phyloP scores from a whole-genome alignment of 1,140 invertebrate species.

The Drosophila pallidifrons region DNA sequence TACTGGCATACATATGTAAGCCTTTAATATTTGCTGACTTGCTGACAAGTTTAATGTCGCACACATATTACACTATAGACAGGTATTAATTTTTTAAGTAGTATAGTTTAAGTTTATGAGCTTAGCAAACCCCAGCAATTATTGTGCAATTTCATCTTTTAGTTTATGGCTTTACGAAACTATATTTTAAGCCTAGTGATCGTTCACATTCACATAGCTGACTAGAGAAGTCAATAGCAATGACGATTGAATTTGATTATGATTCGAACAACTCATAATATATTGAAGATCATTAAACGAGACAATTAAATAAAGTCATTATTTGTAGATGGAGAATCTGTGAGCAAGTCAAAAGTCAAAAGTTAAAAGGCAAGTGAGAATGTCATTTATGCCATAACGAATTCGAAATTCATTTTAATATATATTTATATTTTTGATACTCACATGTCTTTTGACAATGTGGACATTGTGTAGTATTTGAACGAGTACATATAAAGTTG shows the following conservation, averaged over 20 bases:
- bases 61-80: not conserved
- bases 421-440: slow-evolving; percentile 30
- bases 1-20: slow-evolving; percentile 16
- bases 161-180: not conserved
- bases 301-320: slow-evolving; percentile 4
- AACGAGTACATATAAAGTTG: slow-evolving; percentile 21
- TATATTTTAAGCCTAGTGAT: not conserved
- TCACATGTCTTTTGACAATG: slow-evolving; percentile 33
- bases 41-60: not conserved
- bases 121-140: not conserved
- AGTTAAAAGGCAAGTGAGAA: slow-evolving; percentile 13
- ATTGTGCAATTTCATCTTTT: not conserved
- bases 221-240: too few relatives aligned
- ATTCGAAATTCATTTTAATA: not conserved
- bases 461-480: slow-evolving; percentile 5
- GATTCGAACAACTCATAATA: not conserved
- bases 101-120: not conserved
- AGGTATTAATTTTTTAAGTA: not conserved
- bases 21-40: slow-evolving; percentile 21
- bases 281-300: not conserved
- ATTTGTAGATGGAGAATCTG: not conserved
- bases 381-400: slow-evolving; percentile 10
- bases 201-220: not conserved
- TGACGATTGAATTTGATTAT: not conserved
- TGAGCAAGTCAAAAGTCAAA: not conserved